Conservation (phyloP, 2,888 invertebrate genomes). For the Argyra leucocephala region DNA sequence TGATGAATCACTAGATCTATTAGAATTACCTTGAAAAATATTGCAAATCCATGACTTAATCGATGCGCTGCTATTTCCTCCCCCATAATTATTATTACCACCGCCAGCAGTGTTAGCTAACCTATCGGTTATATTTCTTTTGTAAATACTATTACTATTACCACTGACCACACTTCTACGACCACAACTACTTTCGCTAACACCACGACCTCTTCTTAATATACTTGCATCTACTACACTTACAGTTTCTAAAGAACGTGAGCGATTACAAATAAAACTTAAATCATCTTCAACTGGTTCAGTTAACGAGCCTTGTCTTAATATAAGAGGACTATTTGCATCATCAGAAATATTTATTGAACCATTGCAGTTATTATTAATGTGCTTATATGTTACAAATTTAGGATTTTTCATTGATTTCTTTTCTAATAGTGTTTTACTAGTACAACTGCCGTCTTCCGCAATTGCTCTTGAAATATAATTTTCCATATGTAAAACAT, state of each 20-base stretch:
- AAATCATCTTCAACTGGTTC: slow-evolving; percentile 37
- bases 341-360: slow-evolving; percentile 39
- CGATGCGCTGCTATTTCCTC: slow-evolving; percentile 47
- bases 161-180: slow-evolving; percentile 34
- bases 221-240: slow-evolving; percentile 24
- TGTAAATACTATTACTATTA: slow-evolving; percentile 27
- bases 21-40: slow-evolving; percentile 61
- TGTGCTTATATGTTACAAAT: slow-evolving; percentile 31
- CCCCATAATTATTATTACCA: slow-evolving; percentile 19
- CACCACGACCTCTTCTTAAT: slow-evolving; percentile 27
- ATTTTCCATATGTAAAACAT: slow-evolving; percentile 9
- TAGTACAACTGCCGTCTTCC: slow-evolving; percentile 18
- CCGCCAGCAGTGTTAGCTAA: slow-evolving; percentile 18
- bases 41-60: slow-evolving; percentile 65
- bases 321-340: slow-evolving; percentile 37
- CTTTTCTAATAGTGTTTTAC: not conserved
- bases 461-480: not conserved
- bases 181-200: slow-evolving; percentile 35
- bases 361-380: slow-evolving; percentile 44
- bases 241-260: slow-evolving; percentile 70
- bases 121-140: slow-evolving; percentile 24
- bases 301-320: slow-evolving; percentile 41
- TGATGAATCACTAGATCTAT: slow-evolving; percentile 51
- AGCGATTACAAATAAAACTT: slow-evolving; percentile 55
- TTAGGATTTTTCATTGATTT: not conserved